Conservation (phyloP, 2,113 vertebrate genomes). For the Felis catus region DNA sequence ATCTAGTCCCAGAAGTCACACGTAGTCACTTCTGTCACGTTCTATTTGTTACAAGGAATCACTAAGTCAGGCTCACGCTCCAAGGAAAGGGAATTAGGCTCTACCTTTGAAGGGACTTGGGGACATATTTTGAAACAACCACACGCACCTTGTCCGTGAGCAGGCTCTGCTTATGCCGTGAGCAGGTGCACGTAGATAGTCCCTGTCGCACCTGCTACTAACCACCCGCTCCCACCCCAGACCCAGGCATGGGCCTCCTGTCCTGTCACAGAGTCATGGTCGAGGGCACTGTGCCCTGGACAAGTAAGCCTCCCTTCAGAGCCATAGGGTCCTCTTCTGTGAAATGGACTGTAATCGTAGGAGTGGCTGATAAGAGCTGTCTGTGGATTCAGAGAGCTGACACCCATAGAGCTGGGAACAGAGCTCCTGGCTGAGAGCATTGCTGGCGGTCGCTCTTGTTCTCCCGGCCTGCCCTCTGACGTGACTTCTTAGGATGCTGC, state of each 20-base stretch:
- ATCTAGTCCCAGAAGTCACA: neutral
- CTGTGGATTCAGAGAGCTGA: neutral
- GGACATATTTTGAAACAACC: neutral
- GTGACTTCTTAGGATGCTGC: neutral
- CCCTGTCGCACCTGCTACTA: too few species aligned
- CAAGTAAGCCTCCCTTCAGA: rapidly evolving
- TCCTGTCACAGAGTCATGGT: neutral
- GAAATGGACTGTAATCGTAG: rapidly evolving
- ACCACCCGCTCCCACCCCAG: neutral
- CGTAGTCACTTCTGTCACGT: neutral
- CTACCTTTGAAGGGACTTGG: neutral
- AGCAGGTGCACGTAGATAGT: neutral
- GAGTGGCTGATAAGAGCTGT: too few species aligned
- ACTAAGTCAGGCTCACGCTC: neutral
- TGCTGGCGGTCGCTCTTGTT: rapidly evolving
- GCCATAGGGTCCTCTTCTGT: too few species aligned
- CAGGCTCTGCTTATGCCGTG: neutral
- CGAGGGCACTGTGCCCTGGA: neutral
- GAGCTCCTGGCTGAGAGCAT: neutral
- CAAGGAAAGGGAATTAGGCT: neutral
- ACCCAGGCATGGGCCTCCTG: neutral
- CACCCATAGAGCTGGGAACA: neutral
- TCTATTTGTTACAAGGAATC: neutral
- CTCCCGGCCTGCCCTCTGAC: neutral
- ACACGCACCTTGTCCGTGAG: neutral